These are phyloP conservation scores for Drosophila cognata DNA, from an alignment of 2,888 invertebrate genomes.

Conservation along the genomic window DNA sequence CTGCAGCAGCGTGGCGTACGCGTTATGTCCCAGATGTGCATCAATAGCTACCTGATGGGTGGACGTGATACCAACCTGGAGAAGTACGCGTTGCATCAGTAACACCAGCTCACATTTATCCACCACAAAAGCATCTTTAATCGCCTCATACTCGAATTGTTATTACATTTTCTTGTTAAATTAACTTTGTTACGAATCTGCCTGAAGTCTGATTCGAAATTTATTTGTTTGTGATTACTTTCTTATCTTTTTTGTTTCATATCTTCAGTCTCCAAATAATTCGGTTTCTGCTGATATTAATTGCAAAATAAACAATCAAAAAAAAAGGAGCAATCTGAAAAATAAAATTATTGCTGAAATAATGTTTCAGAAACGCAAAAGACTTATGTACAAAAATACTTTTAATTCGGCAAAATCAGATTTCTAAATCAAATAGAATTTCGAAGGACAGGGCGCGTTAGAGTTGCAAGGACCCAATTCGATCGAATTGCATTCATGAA, in stretches of 20 bases:
- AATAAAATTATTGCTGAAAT: neutral
- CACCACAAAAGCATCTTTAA: neutral
- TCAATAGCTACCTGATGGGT: conserved; percentile 83
- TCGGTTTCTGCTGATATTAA: neutral
- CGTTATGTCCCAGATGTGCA: conserved; percentile 82
- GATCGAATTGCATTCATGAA: neutral
- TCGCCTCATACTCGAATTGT: neutral
- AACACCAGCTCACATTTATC: neutral
- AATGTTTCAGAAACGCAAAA: neutral
- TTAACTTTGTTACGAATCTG: conserved; percentile 3
- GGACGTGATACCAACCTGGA: conserved; percentile 80
- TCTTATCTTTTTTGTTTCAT: conserved; percentile 4
- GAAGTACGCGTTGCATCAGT: conserved; percentile 64
- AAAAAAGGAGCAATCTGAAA: neutral
- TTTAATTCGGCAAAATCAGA: neutral
- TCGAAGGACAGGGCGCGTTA: no score
- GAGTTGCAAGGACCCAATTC: neutral
- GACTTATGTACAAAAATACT: neutral
- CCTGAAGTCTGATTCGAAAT: conserved; percentile 23
- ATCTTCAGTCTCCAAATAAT: neutral
- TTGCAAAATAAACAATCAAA: neutral
- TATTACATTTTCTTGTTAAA: conserved; percentile 18
- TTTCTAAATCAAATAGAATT: no score
- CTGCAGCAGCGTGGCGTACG: conserved; percentile 71
- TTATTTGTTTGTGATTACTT: conserved; percentile 15